These are phyloP conservation scores for Phasia obesa DNA, from an alignment of 2,888 invertebrate genomes.

Conservation along the genomic window DNA sequence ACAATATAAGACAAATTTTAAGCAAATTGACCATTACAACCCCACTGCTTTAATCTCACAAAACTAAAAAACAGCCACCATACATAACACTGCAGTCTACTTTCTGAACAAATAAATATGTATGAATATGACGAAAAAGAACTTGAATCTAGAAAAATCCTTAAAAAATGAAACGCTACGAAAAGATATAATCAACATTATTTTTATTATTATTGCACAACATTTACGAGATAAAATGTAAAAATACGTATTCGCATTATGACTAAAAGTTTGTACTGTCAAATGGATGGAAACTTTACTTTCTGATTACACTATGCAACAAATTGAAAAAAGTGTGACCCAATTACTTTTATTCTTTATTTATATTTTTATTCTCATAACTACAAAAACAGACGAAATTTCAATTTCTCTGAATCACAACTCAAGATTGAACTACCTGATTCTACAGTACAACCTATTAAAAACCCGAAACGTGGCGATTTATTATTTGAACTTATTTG, in stretches of 20 bases:
- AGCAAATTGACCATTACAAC: constrained; percentile 58
- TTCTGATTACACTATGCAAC: constrained; percentile 2
- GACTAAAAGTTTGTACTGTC: constrained; percentile 16
- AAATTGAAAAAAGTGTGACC: too few species aligned
- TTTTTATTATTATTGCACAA: constrained; percentile 68
- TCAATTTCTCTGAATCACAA: too few species aligned
- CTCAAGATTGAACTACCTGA: too few species aligned
- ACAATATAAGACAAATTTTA: constrained; percentile 58
- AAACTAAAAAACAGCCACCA: constrained; percentile 18
- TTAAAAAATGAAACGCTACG: constrained; percentile 38
- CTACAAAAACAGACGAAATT: too few species aligned
- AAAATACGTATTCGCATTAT: constrained; percentile 31
- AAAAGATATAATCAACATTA: constrained; percentile 63
- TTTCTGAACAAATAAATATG: constrained; percentile 7
- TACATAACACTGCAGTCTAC: too few species aligned
- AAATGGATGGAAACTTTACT: constrained; percentile 29
- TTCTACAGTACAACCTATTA: too few species aligned
- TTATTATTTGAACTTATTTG: too few species aligned
- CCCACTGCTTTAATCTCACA: neutral
- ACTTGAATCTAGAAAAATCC: constrained; percentile 41
- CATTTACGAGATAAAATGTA: constrained; percentile 61
- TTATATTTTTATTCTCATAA: too few species aligned
- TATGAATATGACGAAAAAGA: too few species aligned
- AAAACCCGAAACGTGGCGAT: too few species aligned
- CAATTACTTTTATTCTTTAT: too few species aligned